Evolutionary conservation across 2,113 vertebrate species (phyloP), one percentile per base, ranked within the genome.

Genomic region (Glareola pratincola): DNA sequence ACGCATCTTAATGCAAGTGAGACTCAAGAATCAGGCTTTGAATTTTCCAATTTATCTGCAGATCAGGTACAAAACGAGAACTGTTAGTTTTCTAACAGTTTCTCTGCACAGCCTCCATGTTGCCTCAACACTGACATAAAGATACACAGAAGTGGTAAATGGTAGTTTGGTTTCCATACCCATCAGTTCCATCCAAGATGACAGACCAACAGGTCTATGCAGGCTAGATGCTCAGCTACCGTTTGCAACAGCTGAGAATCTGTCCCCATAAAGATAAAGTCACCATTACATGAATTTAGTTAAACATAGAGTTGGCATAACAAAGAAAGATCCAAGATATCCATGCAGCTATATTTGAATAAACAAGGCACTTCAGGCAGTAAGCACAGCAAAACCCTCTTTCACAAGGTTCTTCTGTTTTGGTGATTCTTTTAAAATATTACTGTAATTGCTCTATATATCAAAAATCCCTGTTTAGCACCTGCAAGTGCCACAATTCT

Each of bases 351-450:
- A 17, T 93, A 17, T 93, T 82, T n/a, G 51, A 95, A 85, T 59
- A 68, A 84, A 88, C 63, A 88, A 83, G 59, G 63, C 81, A 90
- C 56, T 92, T 86, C 84, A 94, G 78, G 80, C 86, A 96, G 36
- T 64, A 88, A 91, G 93, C 90, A 95, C 69, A 89, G 72, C 75
- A 92, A 94, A 86, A 86, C 8, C 69, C 85, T 78, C 81, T 84
- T 82, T 95, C 68, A 85, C 85, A 89, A 82, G 63, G 47, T 89
- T 87, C 68, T 83, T 95, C 64, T 80, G 36, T 73, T 96, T 69
- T 57, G 30, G 47, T 30, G 36, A 48, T 50, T 72, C 22, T 64
- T 87, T 75, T 34, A 47, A 84, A 89, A 37, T 48, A 62, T 22
- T 68, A 39, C 13, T 60, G 13, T 23, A 80, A 74, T 20, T 34